Base-by-base conservation (phyloP, 2,888 invertebrate species). In the Amblyteles armatorius region DNA sequence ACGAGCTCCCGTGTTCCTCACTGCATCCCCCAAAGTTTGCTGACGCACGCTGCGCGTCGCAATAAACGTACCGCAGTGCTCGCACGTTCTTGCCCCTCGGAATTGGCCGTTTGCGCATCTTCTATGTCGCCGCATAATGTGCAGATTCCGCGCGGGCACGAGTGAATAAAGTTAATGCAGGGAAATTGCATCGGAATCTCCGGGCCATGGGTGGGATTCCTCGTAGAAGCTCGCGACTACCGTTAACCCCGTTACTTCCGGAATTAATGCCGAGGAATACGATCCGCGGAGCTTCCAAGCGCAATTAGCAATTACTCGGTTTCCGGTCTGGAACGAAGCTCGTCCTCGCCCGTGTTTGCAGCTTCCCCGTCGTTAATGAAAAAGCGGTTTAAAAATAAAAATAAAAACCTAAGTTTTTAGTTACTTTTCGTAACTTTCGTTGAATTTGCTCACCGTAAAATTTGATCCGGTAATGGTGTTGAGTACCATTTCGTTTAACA, bases 281-380 rank as follows among this genome's bases (percentile, higher is more conserved):
- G 63, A 65, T 13, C 26, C 26, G 16, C 36, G 16, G 76, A 79
- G 83, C 81, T 86, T 73, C 71, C 67, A 71, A 84, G 84, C 82
- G 84, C 84, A 86, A 86, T 86, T 84, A 84, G 79, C 81, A 79
- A 86, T 86, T 80, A 78, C 81, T 81, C 74, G 74, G 78, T 78
- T 81, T 79, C 80, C 44, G 48, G 73, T 72, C 36, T 55, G 52
- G 69, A 57, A 76, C 52, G 55, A 60, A 73, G 6, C 44, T 67
- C 67, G 44, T 29, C 44, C 11, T 52, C 71, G 33, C 3, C 11
- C 13, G 48, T 52, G 44, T 73, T 13, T 44, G 73, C 55, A 44
- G 60, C 40, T 26, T 73, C n/a, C 57, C 57, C 22, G 4, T 57
- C 22, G 22, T 4, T 9, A 9, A 57, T 11, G 7, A 40, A 40